Conservation (phyloP, 2,797 vertebrate genomes). For the Anas bernieri region DNA sequence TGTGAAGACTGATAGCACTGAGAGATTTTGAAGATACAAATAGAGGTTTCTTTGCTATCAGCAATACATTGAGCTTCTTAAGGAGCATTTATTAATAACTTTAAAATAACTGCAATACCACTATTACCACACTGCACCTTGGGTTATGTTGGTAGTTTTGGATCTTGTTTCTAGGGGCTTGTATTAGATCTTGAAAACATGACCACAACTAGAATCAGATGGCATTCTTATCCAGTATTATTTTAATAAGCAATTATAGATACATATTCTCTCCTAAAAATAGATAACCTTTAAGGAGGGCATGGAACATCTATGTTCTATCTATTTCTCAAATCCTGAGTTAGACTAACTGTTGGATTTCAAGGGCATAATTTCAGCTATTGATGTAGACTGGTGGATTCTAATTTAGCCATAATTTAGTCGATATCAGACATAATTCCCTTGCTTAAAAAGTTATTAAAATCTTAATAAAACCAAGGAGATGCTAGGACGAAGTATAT, state of each 20-base stretch:
- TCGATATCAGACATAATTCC: constrained; percentile 8
- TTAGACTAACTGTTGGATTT: not conserved
- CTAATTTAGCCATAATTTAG: not conserved
- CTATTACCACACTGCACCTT: not conserved
- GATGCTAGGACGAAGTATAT: not conserved
- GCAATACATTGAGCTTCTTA: not conserved
- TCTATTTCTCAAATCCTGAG: not conserved
- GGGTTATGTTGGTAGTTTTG: not conserved
- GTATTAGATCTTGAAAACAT: not conserved
- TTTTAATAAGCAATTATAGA: not conserved
- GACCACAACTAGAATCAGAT: not conserved
- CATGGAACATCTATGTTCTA: not conserved
- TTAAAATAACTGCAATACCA: not conserved
- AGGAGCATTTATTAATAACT: not conserved
- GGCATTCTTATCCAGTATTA: not conserved
- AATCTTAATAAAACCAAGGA: constrained; percentile 38
- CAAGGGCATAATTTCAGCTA: not conserved
- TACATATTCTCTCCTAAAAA: not conserved
- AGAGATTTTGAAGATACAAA: not conserved
- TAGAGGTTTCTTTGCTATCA: not conserved
- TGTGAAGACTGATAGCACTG: not conserved
- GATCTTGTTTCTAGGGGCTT: not conserved
- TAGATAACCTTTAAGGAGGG: not conserved
- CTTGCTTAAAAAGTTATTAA: constrained; percentile 25
- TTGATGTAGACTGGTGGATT: not conserved